Base-by-base conservation (phyloP, 2,113 vertebrate species). In the Platichthys flesus region DNA sequence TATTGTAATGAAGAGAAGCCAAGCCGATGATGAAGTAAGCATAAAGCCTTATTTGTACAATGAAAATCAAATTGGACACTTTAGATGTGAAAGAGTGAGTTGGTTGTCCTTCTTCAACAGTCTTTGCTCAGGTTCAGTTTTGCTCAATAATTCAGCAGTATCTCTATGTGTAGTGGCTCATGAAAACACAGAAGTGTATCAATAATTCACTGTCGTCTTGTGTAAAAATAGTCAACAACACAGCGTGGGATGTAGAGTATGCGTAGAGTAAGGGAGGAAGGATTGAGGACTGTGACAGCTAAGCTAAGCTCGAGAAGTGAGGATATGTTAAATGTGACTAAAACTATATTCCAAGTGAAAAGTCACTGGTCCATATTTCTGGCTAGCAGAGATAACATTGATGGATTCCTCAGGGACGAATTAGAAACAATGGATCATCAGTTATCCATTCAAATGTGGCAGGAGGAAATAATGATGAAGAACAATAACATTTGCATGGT, bases 101-200 rank as follows among this genome's bases (percentile, higher is more conserved):
- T 60, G 56, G 74, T 65, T 79, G n/a, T 56, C 18, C 28, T 69
- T 49, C 65, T 64, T 79, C 20, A 72, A 63, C 64, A 61, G 47
- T 75, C 67, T 52, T 59, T 54, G 69, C 79, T 87, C 72, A 60
- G 78, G 67, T 84, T 76, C 87, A 88, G 79, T 76, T 79, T 81
- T 54, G 73, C 74, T 94, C 80, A 93, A 93, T 93, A 91, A 94
- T 94, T 92, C 74, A 94, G 72, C 12, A 47, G 77, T 71, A 63
- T 64, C 69, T 79, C 85, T 88, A 71, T 86, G 88, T 90, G 90
- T 83, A 88, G 75, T 72, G 76, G 67, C 55, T 82, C 60, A 77
- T 74, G 72, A 77, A 84, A 84, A 82, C 81, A 75, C n/a, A 42
- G 54, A n/a, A 35, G 65, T 49, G 57, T 67, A 88, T 93, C 82